phyloP scores from a whole-genome alignment of 2,113 vertebrate species.

The Alces alces region DNA sequence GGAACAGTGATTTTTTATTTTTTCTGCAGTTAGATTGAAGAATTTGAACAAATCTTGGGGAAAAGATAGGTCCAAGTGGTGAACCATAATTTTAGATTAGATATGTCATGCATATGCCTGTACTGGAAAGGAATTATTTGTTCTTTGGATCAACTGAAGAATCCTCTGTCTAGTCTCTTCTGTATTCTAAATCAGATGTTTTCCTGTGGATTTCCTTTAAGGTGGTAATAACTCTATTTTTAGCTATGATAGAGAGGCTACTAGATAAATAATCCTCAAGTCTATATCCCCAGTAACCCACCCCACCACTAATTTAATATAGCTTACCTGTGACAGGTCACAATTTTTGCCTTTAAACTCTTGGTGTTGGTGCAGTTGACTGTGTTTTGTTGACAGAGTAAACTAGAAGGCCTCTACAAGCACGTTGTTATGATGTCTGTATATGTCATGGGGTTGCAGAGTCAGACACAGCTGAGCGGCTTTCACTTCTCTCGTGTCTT shows the following conservation, averaged over 20 bases:
- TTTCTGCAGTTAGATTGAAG: neutral
- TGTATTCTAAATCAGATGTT: neutral
- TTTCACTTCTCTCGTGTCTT: neutral
- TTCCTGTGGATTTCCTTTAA: neutral
- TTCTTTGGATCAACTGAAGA: neutral
- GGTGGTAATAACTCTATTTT: neutral
- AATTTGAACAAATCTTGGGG: neutral
- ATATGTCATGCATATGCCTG: neutral
- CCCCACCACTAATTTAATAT: neutral
- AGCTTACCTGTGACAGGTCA: neutral
- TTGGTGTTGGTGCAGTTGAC: neutral
- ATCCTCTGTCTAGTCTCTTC: neutral
- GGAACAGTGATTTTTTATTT: conserved; percentile 33
- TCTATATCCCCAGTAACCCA: neutral
- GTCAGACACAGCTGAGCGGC: neutral
- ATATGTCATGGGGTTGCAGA: neutral
- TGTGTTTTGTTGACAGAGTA: neutral
- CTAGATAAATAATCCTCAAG: neutral
- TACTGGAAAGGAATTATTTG: neutral
- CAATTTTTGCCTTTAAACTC: neutral
- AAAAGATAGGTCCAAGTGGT: neutral
- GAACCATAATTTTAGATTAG: neutral
- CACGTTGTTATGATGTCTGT: neutral
- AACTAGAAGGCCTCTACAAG: neutral
- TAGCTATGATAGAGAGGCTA: neutral